Conservation (phyloP, 2,113 vertebrate genomes). For the Pterocles burchelli region DNA sequence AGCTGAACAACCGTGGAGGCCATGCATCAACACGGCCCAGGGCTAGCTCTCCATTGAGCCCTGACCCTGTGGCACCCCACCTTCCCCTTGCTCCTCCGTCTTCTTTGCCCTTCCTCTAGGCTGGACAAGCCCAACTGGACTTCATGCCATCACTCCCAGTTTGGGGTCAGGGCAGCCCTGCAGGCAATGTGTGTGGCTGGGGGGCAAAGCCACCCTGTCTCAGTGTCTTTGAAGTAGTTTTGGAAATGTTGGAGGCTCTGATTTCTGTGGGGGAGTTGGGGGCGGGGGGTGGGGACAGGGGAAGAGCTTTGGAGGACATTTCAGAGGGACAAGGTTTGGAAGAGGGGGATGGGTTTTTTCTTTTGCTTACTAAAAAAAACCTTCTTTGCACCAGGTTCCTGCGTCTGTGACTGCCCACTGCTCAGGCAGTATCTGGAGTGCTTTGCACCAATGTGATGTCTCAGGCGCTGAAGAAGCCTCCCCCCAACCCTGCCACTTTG, state of each 20-base stretch:
- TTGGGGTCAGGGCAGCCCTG: not conserved
- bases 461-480: not conserved
- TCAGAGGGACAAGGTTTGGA: not conserved
- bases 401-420: not conserved
- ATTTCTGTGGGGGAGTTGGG: not conserved
- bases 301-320: not conserved
- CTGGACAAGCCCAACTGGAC: not conserved
- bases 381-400: not conserved
- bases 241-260: not conserved
- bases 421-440: not conserved
- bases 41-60: not conserved
- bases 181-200: not conserved
- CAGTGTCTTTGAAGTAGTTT: not conserved
- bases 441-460: not conserved
- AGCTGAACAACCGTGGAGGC: accelerated
- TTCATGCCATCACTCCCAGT: not conserved
- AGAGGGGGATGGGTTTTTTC: not conserved
- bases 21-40: not conserved
- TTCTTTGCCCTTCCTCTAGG: not conserved
- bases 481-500: accelerated
- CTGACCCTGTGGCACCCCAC: not conserved
- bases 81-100: not conserved
- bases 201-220: not conserved
- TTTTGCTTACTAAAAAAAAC: not conserved
- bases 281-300: too few species aligned